Evolutionary conservation across 2,113 vertebrate genomes (phyloP).

Genomic region (Lasiurus cinereus): DNA sequence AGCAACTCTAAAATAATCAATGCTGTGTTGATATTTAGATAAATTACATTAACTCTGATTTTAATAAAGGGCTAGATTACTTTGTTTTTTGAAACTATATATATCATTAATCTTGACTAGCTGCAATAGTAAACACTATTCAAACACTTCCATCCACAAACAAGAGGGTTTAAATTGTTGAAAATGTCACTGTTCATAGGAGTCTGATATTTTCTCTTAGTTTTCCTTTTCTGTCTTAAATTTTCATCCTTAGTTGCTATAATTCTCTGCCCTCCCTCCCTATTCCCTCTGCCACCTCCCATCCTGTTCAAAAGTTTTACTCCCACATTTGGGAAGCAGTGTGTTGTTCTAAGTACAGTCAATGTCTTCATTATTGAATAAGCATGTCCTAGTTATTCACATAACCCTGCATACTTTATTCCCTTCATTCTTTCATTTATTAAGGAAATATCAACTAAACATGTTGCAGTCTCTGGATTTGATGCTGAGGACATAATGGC

Average conservation of each 20-base stretch:
- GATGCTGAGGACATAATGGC: neutral
- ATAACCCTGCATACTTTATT: neutral
- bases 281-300: neutral
- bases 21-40: neutral
- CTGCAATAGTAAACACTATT: slow-evolving; percentile 40
- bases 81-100: slow-evolving; percentile 33
- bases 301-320: neutral
- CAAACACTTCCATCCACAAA: neutral
- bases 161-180: neutral
- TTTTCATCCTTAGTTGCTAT: neutral
- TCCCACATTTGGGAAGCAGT: neutral
- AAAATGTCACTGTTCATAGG: neutral
- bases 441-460: slow-evolving; percentile 19
- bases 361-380: neutral
- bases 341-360: neutral
- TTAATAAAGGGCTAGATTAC: slow-evolving; percentile 56
- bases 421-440: neutral
- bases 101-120: slow-evolving; percentile 21
- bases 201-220: neutral
- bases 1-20: slow-evolving; percentile 46
- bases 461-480: neutral
- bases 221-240: slow-evolving; percentile 28
- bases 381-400: neutral
- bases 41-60: slow-evolving; percentile 26
- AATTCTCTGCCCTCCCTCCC: neutral